Percentiles rank a stretch among this genome's conserved stretches.
phyloP scores from a whole-genome alignment of 2,888 invertebrate species.

The Eupithecia subumbrata region DNA sequence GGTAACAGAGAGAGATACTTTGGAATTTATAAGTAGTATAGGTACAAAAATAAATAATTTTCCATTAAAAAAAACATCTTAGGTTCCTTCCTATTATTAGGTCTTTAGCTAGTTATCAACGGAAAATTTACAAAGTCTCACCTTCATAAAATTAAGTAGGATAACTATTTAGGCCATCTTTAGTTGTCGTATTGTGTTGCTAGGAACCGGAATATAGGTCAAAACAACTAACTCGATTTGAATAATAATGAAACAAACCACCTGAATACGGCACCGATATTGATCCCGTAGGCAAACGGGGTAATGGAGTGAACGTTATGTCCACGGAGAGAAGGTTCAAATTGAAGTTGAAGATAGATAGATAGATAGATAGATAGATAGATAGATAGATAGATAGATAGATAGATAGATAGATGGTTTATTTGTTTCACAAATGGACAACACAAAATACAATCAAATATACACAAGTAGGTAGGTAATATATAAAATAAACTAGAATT shows the following conservation, averaged over 20 bases:
- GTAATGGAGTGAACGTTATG: neutral
- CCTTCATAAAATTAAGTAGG: neutral
- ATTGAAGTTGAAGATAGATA: neutral
- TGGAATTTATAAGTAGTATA: too few species aligned
- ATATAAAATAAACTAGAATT: too few species aligned
- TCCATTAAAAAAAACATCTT: too few species aligned
- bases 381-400: too few species aligned
- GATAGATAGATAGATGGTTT: too few species aligned
- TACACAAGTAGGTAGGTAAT: too few species aligned
- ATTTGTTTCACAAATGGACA: too few species aligned
- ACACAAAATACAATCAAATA: too few species aligned
- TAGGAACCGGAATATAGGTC: slow-evolving; percentile 52
- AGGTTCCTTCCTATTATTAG: too few species aligned
- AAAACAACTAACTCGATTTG: slow-evolving; percentile 46
- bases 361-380: too few species aligned
- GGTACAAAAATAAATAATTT: too few species aligned
- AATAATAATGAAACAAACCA: slow-evolving; percentile 48
- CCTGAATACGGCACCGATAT: neutral
- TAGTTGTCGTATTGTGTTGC: slow-evolving; percentile 39
- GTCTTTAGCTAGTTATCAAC: neutral
- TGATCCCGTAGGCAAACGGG: neutral
- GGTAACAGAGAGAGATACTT: too few species aligned
- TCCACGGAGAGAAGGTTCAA: neutral
- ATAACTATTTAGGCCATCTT: slow-evolving; percentile 35
- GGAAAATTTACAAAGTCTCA: neutral